phyloP scores from a whole-genome alignment of 1,140 invertebrate species.

The Papilio polyxenes region DNA sequence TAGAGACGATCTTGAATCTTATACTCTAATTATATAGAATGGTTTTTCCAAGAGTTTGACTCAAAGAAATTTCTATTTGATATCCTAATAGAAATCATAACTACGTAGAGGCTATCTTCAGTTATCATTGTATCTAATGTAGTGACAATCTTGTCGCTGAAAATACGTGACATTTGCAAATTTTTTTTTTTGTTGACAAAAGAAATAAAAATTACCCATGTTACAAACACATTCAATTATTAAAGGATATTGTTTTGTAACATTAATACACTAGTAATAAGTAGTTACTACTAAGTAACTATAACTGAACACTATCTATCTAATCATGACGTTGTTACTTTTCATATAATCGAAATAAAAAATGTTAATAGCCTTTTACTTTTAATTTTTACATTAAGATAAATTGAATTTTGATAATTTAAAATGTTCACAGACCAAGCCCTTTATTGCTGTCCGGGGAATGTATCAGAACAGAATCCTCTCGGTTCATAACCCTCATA shows the following conservation, averaged over 20 bases:
- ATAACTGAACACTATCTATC: not conserved
- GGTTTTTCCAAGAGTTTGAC: not conserved
- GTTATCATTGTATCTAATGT: not conserved
- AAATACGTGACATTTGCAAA: constrained; percentile 34
- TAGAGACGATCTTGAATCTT: constrained; percentile 17
- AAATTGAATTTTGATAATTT: not conserved
- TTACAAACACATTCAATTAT: constrained; percentile 17
- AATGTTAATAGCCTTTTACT: too few species aligned
- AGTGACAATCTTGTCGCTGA: not conserved
- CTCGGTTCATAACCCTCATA: constrained; percentile 10
- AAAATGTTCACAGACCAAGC: not conserved
- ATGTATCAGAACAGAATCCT: not conserved
- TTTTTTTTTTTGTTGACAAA: constrained; percentile 10
- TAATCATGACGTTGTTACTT: too few species aligned
- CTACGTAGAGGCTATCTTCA: not conserved
- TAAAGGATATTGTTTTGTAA: not conserved
- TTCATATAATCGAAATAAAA: too few species aligned
- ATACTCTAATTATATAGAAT: not conserved
- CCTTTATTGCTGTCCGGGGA: constrained; percentile 1
- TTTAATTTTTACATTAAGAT: too few species aligned
- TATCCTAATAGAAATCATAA: not conserved
- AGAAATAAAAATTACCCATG: constrained; percentile 11
- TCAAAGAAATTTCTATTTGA: not conserved
- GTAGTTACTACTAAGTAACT: too few species aligned
- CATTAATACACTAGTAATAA: not conserved